Percentiles rank a stretch among this genome's conserved stretches.
Evolutionary conservation across 2,113 vertebrate species (phyloP).

Genomic region (Trogon melanurus): DNA sequence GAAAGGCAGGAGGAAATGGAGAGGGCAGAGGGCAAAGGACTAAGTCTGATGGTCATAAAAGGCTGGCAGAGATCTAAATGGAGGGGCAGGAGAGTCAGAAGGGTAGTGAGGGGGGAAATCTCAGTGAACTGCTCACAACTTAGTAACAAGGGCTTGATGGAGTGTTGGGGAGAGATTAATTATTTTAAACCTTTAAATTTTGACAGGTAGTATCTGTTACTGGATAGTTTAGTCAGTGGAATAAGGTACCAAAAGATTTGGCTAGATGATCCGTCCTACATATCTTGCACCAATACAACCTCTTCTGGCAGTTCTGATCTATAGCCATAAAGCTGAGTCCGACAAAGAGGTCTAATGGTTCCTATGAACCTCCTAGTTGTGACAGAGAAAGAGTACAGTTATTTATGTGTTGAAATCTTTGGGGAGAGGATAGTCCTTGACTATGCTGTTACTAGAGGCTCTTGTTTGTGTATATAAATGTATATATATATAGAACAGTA

Average conservation of each 20-base stretch:
- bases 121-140: neutral
- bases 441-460: neutral
- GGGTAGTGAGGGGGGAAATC: neutral
- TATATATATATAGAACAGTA: neutral
- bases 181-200: neutral
- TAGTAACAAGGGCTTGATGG: neutral
- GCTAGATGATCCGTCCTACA: neutral
- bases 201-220: neutral
- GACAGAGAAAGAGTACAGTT: neutral
- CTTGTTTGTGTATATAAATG: rapidly evolving
- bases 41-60: neutral
- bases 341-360: neutral
- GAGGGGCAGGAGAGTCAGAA: neutral
- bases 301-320: neutral
- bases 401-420: neutral
- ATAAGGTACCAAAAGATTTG: neutral
- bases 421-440: neutral
- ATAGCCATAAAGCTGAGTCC: neutral
- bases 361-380: neutral
- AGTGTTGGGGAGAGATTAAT: neutral
- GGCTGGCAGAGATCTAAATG: neutral
- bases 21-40: neutral
- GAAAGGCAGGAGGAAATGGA: neutral
- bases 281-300: neutral
- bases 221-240: neutral